Percentiles rank a stretch among this genome's conserved stretches.
phyloP scores from a whole-genome alignment of 2,113 vertebrate genomes.

The Merops nubicus region DNA sequence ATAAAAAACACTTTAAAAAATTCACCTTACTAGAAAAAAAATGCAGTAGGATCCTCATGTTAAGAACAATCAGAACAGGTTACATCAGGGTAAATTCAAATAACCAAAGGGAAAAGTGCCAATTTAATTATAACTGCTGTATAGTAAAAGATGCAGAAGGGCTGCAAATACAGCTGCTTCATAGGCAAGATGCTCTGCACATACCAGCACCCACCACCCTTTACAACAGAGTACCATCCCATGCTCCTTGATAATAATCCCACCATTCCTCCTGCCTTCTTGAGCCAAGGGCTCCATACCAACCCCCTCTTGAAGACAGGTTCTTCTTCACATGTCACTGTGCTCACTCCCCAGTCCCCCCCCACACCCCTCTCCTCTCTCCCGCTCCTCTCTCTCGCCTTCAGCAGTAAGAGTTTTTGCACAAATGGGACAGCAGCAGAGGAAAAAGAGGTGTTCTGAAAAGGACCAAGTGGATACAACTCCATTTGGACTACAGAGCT shows the following conservation, averaged over 20 bases:
- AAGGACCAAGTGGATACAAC: neutral
- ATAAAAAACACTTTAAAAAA: neutral
- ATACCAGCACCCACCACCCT: neutral
- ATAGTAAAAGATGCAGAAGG: neutral
- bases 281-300: rapidly evolving
- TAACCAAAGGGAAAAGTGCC: neutral
- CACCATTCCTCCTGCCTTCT: neutral
- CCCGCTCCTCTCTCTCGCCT: no score
- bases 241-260: neutral
- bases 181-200: neutral
- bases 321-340: neutral
- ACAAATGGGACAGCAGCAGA: neutral
- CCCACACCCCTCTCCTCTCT: neutral
- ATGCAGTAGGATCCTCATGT: neutral
- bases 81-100: neutral
- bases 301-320: neutral
- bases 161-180: neutral
- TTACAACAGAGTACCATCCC: neutral
- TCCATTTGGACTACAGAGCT: neutral
- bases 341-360: neutral
- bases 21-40: neutral
- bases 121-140: neutral
- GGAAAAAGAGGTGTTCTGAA: neutral
- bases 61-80: neutral
- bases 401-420: neutral